Conservation (phyloP, 1,140 invertebrate genomes). For the Leguminivora glycinivorella region DNA sequence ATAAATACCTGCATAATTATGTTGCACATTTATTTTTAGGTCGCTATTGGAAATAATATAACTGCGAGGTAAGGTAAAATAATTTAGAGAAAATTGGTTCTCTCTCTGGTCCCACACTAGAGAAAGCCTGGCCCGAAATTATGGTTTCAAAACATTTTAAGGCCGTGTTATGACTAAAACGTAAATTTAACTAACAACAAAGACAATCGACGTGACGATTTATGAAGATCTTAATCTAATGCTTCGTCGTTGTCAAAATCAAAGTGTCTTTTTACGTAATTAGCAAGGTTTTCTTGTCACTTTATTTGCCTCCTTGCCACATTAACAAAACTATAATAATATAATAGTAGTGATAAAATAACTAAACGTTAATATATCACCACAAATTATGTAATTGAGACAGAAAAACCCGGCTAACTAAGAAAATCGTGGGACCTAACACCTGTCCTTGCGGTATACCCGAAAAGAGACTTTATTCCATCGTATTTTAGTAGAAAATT, state of each 20-base stretch:
- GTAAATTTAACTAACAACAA: too few relatives aligned
- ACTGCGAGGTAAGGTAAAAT: too few relatives aligned
- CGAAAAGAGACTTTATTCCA: neutral
- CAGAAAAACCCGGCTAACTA: conserved; percentile 2
- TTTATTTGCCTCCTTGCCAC: neutral
- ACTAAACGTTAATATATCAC: neutral
- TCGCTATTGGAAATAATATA: too few relatives aligned
- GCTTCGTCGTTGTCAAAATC: neutral
- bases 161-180: too few relatives aligned
- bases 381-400: neutral
- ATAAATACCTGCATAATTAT: too few relatives aligned
- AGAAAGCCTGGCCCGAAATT: too few relatives aligned
- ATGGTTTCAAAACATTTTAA: too few relatives aligned
- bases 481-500: neutral
- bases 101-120: too few relatives aligned
- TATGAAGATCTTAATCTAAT: neutral
- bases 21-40: too few relatives aligned
- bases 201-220: too few relatives aligned
- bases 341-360: neutral
- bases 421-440: neutral
- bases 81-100: too few relatives aligned
- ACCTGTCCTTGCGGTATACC: neutral
- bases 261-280: neutral
- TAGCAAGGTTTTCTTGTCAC: neutral
- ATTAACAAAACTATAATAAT: neutral